Percentiles rank a stretch among this genome's conserved stretches.
Evolutionary conservation across 1,140 invertebrate genomes (phyloP).

Genomic region (Anoplolepis gracilipes): DNA sequence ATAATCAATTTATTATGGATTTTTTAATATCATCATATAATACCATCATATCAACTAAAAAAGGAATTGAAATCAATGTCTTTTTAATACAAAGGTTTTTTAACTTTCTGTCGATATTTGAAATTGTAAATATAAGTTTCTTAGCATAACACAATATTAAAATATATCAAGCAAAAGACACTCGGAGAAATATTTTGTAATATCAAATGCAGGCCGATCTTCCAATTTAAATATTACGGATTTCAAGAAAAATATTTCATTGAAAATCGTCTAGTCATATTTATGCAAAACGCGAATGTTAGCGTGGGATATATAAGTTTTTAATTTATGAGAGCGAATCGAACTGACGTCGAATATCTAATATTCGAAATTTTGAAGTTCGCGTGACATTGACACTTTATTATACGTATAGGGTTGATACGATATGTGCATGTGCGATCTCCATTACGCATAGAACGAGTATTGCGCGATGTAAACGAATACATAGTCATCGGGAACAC

Average conservation of each 20-base stretch:
- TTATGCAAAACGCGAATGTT: neutral
- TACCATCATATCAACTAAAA: no score
- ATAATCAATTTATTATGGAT: neutral
- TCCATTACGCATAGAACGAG: neutral
- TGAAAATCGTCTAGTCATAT: neutral
- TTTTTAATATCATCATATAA: neutral
- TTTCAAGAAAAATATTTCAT: neutral
- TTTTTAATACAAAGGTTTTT: neutral
- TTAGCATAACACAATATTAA: neutral
- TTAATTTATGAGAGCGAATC: conserved; percentile 4
- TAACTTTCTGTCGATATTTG: neutral
- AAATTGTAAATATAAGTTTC: neutral
- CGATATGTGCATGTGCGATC: neutral
- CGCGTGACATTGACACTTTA: conserved; percentile 5
- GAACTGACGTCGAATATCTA: neutral
- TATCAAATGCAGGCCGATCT: neutral
- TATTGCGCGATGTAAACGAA: neutral
- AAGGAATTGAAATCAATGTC: neutral
- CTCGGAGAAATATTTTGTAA: neutral
- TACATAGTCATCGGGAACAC: neutral
- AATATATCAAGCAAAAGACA: neutral
- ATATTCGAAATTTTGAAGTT: conserved; percentile 13
- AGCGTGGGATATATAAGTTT: neutral
- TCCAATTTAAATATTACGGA: neutral
- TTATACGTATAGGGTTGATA: neutral